Percentiles rank a stretch among this genome's conserved stretches.
These are phyloP conservation scores for Protonibea diacanthus DNA, from an alignment of 2,797 vertebrate genomes.

Conservation along the genomic window DNA sequence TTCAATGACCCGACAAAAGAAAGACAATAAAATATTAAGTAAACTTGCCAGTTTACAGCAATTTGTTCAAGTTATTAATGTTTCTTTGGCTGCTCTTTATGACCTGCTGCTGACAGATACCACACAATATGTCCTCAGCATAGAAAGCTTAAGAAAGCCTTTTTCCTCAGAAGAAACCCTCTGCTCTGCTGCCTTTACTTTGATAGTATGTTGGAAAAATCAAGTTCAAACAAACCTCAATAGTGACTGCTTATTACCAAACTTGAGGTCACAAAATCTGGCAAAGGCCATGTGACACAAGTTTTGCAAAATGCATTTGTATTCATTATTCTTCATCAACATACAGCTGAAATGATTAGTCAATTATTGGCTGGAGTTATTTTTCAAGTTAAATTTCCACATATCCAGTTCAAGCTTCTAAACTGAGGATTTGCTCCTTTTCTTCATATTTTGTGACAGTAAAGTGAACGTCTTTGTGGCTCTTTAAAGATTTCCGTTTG, in stretches of 20 bases:
- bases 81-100: not conserved
- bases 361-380: not conserved
- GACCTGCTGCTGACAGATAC: not conserved
- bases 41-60: not conserved
- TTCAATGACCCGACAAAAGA: conserved; percentile 5
- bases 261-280: not conserved
- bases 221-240: not conserved
- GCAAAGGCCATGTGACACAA: not conserved
- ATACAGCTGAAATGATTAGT: not conserved
- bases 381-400: no score
- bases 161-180: conserved; percentile 5
- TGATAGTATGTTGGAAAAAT: not conserved
- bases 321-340: not conserved
- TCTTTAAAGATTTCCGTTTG: not conserved
- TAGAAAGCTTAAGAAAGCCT: not conserved
- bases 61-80: not conserved
- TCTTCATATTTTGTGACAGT: not conserved
- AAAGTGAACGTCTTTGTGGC: not conserved
- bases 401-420: not conserved
- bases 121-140: not conserved
- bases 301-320: not conserved
- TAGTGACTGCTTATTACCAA: not conserved
- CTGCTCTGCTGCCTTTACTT: conserved; percentile 1
- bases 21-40: not conserved
- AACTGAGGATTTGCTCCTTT: not conserved